Evolutionary conservation across 2,797 vertebrate genomes (phyloP).

Genomic region (Neosilurus hyrtlii): DNA sequence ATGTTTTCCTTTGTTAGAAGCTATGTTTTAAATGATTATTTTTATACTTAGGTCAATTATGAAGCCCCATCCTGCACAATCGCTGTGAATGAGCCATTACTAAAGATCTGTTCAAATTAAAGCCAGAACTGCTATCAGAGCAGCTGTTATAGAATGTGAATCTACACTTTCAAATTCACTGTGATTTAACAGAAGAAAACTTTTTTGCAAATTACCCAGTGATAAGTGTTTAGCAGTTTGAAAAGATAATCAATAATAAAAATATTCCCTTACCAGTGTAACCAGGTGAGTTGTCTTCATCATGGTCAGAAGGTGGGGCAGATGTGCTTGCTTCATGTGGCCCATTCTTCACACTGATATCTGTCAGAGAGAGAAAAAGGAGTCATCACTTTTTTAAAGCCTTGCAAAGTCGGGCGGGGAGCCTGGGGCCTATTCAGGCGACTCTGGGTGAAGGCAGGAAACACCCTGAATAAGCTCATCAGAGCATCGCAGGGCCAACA

Average conservation of each 20-base stretch:
- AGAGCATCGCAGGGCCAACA: too few species aligned
- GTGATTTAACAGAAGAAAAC: background rate
- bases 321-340: constrained; percentile 55
- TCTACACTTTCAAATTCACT: background rate
- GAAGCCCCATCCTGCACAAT: background rate
- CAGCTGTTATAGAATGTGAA: background rate
- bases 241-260: background rate
- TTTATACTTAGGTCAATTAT: background rate
- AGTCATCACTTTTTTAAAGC: background rate
- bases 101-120: background rate
- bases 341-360: constrained; percentile 55
- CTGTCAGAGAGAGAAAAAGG: constrained; percentile 43
- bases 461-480: too few species aligned
- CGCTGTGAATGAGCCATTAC: background rate
- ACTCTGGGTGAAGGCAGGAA: too few species aligned
- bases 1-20: background rate
- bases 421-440: too few species aligned
- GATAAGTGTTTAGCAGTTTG: background rate
- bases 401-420: background rate
- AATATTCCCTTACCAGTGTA: constrained; percentile 69
- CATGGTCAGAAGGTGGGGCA: constrained; percentile 56
- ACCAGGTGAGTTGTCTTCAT: constrained; percentile 66
- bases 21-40: background rate
- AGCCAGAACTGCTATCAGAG: background rate
- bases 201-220: background rate